Conservation (phyloP, 1,140 invertebrate species). For the Drosophila sechellia region DNA sequence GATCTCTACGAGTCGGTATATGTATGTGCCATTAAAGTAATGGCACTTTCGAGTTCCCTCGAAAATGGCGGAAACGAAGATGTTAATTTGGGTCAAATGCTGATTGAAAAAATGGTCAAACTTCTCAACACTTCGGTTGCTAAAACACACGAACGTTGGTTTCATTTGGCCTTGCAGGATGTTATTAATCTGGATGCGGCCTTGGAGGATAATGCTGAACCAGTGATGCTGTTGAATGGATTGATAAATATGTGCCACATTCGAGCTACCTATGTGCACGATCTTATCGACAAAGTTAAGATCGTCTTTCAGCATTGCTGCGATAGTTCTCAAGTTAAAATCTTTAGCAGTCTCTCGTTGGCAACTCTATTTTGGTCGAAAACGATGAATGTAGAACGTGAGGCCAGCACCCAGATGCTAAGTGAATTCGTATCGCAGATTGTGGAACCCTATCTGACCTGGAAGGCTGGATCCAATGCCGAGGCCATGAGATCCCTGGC, state of each 20-base stretch:
- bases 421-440: slow-evolving; percentile 85
- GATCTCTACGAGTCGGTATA: slow-evolving; percentile 55
- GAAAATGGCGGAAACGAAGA: slow-evolving; percentile 1
- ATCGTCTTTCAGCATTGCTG: slow-evolving; percentile 70
- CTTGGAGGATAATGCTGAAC: slow-evolving; percentile 70
- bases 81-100: neutral
- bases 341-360: slow-evolving; percentile 73
- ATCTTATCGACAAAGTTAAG: slow-evolving; percentile 61
- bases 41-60: slow-evolving; percentile 50
- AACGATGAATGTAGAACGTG: slow-evolving; percentile 45
- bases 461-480: slow-evolving; percentile 92
- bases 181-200: slow-evolving; percentile 72
- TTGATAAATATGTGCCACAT: slow-evolving; percentile 66
- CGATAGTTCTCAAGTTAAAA: slow-evolving; percentile 71
- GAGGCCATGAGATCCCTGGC: slow-evolving; percentile 92
- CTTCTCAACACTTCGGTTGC: slow-evolving; percentile 25
- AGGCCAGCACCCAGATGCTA: slow-evolving; percentile 59
- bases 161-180: slow-evolving; percentile 52
- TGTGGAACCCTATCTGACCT: slow-evolving; percentile 91
- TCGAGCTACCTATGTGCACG: slow-evolving; percentile 55
- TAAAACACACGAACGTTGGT: slow-evolving; percentile 60
- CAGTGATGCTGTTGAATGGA: slow-evolving; percentile 71
- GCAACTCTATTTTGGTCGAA: slow-evolving; percentile 66
- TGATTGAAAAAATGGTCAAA: slow-evolving; percentile 48
- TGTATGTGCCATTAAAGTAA: slow-evolving; percentile 61